Percentiles rank a stretch among this genome's conserved stretches.
These are phyloP conservation scores for Clarias laeviceps DNA, from an alignment of 2,797 vertebrate species.

Conservation along the genomic window DNA sequence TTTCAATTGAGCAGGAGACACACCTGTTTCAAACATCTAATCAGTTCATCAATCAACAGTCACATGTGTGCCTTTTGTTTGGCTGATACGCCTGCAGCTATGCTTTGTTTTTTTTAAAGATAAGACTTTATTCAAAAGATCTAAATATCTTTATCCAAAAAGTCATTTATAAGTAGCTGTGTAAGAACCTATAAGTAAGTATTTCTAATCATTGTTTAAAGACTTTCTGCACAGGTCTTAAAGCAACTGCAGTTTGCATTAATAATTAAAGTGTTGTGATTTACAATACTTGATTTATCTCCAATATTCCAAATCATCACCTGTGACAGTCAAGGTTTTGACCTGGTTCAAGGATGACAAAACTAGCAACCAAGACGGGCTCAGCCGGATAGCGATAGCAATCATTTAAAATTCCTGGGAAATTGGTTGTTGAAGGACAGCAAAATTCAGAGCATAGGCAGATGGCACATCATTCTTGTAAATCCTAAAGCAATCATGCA, in stretches of 20 bases:
- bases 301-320: neutral
- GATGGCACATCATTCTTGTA: neutral
- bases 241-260: neutral
- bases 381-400: neutral
- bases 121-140: too few species aligned
- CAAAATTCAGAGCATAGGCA: neutral
- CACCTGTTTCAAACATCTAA: neutral
- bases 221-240: neutral
- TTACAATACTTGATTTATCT: neutral
- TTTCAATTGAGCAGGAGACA: neutral
- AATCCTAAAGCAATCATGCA: neutral
- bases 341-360: neutral
- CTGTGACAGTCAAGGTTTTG: neutral
- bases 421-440: neutral
- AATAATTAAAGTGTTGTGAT: neutral
- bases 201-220: neutral
- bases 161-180: neutral
- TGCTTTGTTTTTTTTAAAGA: too few species aligned
- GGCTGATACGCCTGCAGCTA: neutral
- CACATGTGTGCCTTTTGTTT: neutral
- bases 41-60: neutral
- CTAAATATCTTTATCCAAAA: too few species aligned
- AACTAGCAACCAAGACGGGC: neutral
- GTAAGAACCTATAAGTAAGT: neutral
- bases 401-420: neutral